A percentile compares a stretch with the other conserved stretches of the same genome.
phyloP scores from a whole-genome alignment of 2,797 vertebrate species.

The Falco concolor region DNA sequence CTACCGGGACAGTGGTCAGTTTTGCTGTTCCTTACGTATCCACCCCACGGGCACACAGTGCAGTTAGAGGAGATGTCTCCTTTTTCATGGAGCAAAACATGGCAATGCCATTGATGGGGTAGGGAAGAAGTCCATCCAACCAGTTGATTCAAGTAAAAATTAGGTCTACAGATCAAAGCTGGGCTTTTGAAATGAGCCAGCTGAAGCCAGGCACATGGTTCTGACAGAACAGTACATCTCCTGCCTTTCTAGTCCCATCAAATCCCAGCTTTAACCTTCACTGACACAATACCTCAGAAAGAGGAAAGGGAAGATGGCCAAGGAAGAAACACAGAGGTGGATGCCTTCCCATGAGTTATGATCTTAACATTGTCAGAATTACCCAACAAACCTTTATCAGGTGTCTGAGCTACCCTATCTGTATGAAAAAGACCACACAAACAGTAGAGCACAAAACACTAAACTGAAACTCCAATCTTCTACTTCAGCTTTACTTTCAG shows the following conservation, averaged over 20 bases:
- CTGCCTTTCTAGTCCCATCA: neutral
- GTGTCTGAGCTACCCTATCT: neutral
- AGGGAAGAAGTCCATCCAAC: neutral
- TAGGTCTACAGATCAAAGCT: neutral
- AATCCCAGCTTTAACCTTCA: neutral
- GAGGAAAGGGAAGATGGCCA: neutral
- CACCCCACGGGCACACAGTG: neutral
- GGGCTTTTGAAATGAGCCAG: neutral
- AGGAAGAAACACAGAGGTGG: neutral
- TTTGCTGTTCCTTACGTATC: neutral
- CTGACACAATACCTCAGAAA: neutral
- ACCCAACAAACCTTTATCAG: neutral
- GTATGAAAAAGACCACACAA: neutral
- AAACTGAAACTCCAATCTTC: neutral
- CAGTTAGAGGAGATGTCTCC: neutral
- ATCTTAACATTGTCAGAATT: neutral
- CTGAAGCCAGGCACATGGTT: rapidly evolving
- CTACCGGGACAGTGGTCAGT: neutral
- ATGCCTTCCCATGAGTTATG: neutral
- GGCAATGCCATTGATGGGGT: neutral
- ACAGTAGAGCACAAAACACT: neutral
- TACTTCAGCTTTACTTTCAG: neutral
- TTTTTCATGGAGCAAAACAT: neutral
- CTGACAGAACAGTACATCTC: neutral
- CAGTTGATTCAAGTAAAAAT: neutral